Percentiles rank a stretch among this genome's conserved stretches.
phyloP scores from a whole-genome alignment of 2,888 invertebrate genomes.

The Tryphoninae sp. region DNA sequence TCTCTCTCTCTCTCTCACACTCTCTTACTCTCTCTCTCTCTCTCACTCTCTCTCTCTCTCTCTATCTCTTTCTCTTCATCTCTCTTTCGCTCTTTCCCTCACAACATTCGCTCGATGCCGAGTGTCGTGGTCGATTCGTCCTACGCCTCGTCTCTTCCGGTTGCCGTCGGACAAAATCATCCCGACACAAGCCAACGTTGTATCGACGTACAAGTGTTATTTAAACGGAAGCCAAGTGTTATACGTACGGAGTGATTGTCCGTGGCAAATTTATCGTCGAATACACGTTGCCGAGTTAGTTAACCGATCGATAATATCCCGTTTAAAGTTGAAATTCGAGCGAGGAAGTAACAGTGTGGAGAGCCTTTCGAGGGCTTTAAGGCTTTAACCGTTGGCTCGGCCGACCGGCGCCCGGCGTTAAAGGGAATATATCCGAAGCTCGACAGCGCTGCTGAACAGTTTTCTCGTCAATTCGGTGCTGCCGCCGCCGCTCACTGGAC shows the following conservation, averaged over 20 bases:
- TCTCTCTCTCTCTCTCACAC: too few relatives aligned
- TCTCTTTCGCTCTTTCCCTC: background rate
- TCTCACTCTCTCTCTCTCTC: too few relatives aligned
- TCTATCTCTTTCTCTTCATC: too few relatives aligned
- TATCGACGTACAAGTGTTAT: background rate
- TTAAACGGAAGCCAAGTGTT: background rate
- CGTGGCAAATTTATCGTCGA: too few relatives aligned
- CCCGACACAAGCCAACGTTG: too few relatives aligned
- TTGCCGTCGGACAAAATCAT: conserved; percentile 57
- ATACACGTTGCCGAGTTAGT: too few relatives aligned
- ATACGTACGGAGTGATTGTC: too few relatives aligned
- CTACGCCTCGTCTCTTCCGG: conserved; percentile 6
- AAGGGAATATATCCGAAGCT: conserved; percentile 74
- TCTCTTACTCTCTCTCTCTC: too few relatives aligned
- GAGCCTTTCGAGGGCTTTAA: conserved; percentile 54
- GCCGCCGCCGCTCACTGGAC: conserved; percentile 43
- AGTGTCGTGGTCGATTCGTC: too few relatives aligned
- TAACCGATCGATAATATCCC: too few relatives aligned
- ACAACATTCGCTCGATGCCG: too few relatives aligned
- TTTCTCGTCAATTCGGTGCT: conserved; percentile 48
- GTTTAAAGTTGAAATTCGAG: conserved; percentile 3
- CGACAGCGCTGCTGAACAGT: background rate
- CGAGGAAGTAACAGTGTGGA: conserved; percentile 19
- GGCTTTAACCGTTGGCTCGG: conserved; percentile 61
- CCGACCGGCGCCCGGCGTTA: conserved; percentile 77